A percentile compares a stretch with the other conserved stretches of the same genome.
phyloP scores from a whole-genome alignment of 2,888 invertebrate genomes.

The Seira sanloemensis region DNA sequence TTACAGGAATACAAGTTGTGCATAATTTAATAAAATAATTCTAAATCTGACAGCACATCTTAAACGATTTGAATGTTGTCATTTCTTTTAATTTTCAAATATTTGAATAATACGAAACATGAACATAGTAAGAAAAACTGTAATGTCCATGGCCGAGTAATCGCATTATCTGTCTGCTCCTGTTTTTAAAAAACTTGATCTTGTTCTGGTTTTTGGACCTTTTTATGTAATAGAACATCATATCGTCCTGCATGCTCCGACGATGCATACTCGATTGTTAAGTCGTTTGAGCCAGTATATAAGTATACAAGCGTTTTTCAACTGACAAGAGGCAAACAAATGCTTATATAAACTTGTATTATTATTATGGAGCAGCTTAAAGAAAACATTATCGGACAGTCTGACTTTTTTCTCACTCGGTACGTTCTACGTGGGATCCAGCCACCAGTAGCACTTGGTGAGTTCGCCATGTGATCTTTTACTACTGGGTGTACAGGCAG shows the following conservation, averaged over 20 bases:
- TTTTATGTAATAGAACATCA: slow-evolving; percentile 12
- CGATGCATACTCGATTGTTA: slow-evolving; percentile 7
- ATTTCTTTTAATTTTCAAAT: too few species aligned
- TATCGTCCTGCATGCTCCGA: background rate
- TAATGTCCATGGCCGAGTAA: too few species aligned
- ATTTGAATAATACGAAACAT: too few species aligned
- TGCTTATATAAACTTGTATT: slow-evolving; percentile 9
- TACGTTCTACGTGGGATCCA: slow-evolving; percentile 64
- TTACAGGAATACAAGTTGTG: too few species aligned
- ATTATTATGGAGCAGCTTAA: slow-evolving; percentile 24
- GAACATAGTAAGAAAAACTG: too few species aligned
- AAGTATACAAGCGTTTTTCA: background rate
- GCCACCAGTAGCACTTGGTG: slow-evolving; percentile 72
- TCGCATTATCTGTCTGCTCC: slow-evolving; percentile 17
- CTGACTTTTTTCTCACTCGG: slow-evolving; percentile 53
- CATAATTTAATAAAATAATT: too few species aligned
- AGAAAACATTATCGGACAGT: slow-evolving; percentile 63
- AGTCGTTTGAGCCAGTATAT: background rate
- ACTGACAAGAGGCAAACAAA: slow-evolving; percentile 45
- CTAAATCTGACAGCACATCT: too few species aligned
- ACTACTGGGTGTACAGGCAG: slow-evolving; percentile 21
- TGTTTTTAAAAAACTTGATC: slow-evolving; percentile 19
- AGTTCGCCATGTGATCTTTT: slow-evolving; percentile 71
- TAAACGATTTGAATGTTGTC: too few species aligned
- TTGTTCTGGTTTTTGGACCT: slow-evolving; percentile 9